These are phyloP conservation scores for Mesaphorura yosii DNA, from an alignment of 1,140 invertebrate species.

Conservation along the genomic window DNA sequence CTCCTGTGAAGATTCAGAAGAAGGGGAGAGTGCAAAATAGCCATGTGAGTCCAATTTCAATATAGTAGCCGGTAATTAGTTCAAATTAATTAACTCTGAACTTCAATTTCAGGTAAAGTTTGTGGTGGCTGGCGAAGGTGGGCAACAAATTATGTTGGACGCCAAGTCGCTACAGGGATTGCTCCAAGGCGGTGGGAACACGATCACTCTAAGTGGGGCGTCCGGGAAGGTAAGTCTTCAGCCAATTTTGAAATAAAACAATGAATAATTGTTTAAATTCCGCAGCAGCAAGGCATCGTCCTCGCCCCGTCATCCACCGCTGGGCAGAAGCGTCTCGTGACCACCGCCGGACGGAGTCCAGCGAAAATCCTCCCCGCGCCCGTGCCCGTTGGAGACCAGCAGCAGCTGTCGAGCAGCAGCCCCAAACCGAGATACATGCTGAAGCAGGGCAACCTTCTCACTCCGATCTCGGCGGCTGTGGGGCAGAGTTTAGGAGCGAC, in stretches of 20 bases:
- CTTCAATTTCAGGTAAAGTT: slow-evolving; percentile 14
- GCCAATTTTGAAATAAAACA: not conserved
- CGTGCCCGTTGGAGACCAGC: slow-evolving; percentile 28
- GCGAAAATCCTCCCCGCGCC: slow-evolving; percentile 30
- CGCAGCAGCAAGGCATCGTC: slow-evolving; percentile 20
- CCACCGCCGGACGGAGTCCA: slow-evolving; percentile 27
- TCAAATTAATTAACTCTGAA: not conserved
- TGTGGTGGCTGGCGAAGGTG: slow-evolving; percentile 2
- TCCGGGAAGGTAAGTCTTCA: slow-evolving; percentile 28
- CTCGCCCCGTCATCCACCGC: slow-evolving; percentile 15
- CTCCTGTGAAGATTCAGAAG: no score
- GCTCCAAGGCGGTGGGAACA: slow-evolving; percentile 24
- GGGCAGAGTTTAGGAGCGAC: not conserved
- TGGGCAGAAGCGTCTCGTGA: not conserved
- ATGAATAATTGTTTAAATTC: not conserved
- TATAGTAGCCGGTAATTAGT: no score
- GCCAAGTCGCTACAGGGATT: slow-evolving; percentile 23
- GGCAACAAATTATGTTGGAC: slow-evolving; percentile 25
- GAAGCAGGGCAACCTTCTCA: slow-evolving; percentile 22
- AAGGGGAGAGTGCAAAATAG: no score
- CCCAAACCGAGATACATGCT: slow-evolving; percentile 16
- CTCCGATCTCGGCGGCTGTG: slow-evolving; percentile 12
- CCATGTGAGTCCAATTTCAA: no score
- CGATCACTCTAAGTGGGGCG: slow-evolving; percentile 14
- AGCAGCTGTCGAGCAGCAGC: slow-evolving; percentile 4